Conservation (phyloP, 2,888 invertebrate species). For the Scelioninae gen. 1 region DNA sequence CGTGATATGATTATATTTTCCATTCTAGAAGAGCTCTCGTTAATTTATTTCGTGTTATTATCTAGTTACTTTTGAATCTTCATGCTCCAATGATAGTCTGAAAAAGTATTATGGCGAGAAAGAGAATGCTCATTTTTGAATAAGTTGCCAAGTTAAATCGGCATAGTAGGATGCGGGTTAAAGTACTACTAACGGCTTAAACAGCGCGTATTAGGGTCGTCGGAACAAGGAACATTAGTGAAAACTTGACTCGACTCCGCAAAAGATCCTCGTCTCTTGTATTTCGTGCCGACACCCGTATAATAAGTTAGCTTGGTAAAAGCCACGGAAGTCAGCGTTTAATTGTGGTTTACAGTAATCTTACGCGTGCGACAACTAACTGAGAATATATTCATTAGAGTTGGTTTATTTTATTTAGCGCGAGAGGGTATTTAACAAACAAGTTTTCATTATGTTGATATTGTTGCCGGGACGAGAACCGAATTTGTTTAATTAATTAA, state of each 20-base stretch:
- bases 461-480: background rate
- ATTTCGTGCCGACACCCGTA: constrained; percentile 66
- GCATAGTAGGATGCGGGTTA: constrained; percentile 62
- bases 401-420: constrained; percentile 40
- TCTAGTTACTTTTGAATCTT: background rate
- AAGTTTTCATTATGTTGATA: constrained; percentile 13
- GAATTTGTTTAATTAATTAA: background rate
- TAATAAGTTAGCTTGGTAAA: constrained; percentile 72
- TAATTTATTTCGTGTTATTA: background rate
- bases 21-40: background rate
- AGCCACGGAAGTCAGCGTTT: constrained; percentile 74
- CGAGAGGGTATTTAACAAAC: constrained; percentile 25
- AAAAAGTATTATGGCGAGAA: constrained; percentile 10
- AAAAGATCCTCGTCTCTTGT: constrained; percentile 69
- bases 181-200: constrained; percentile 77
- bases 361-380: constrained; percentile 67
- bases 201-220: constrained; percentile 79
- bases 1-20: constrained; percentile 23
- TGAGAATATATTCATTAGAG: constrained; percentile 59
- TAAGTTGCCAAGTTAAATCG: constrained; percentile 58
- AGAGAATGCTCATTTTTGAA: constrained; percentile 44
- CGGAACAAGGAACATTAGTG: constrained; percentile 83
- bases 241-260: constrained; percentile 79
- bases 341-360: constrained; percentile 76
- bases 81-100: background rate